Evolutionary conservation across 2,797 vertebrate species (phyloP).

Genomic region (Acropternis orthonyx): DNA sequence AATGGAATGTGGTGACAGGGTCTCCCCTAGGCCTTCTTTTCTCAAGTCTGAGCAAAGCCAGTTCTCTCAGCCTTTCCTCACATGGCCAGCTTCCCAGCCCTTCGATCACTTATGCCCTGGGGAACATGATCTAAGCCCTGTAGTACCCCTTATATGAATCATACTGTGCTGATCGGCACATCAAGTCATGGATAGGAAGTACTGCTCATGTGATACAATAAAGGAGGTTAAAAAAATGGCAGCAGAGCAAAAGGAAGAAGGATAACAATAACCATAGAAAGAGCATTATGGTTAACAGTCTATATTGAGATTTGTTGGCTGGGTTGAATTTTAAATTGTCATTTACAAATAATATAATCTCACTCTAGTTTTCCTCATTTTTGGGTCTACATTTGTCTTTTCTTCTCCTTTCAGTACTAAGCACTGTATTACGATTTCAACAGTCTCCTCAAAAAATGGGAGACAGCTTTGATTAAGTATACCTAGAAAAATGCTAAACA

Average conservation of each 20-base stretch:
- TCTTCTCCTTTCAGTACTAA: background rate
- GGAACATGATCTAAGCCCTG: background rate
- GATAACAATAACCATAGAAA: background rate
- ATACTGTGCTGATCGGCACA: background rate
- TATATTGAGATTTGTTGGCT: background rate
- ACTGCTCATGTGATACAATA: background rate
- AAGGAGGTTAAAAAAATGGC: background rate
- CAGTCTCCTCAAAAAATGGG: background rate
- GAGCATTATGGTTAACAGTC: background rate
- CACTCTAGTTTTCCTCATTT: background rate
- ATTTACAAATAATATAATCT: background rate
- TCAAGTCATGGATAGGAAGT: background rate
- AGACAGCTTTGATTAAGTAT: background rate
- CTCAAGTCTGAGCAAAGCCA: background rate
- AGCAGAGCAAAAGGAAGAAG: background rate
- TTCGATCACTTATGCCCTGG: background rate
- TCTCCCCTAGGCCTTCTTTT: background rate
- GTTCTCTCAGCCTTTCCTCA: background rate
- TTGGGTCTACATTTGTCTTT: background rate
- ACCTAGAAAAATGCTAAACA: background rate
- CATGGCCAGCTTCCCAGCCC: background rate
- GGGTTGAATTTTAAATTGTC: background rate
- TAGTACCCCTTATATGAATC: background rate
- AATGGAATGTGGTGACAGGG: rapidly evolving
- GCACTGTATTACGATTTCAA: background rate